Evolutionary conservation across 2,797 vertebrate genomes (phyloP).

Genomic region (Petrocephalus schoutedeni): DNA sequence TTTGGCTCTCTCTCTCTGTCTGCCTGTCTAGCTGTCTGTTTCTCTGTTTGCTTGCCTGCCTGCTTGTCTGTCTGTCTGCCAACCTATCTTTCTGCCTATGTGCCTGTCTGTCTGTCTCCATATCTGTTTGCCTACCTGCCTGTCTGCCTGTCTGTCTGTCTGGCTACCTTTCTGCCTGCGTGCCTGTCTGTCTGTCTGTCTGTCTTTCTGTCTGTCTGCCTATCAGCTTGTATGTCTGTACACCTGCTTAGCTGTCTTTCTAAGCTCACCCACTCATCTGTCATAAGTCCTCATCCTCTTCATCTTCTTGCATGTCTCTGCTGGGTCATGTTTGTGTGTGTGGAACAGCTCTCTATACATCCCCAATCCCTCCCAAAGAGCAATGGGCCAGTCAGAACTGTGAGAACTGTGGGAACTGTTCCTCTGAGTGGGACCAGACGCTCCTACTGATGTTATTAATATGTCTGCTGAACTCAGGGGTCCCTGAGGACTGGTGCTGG

Average conservation of each 20-base stretch:
- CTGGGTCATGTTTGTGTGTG: neutral
- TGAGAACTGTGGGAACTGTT: conserved; percentile 42
- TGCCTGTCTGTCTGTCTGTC: neutral
- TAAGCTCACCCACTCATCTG: neutral
- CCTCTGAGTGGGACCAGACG: neutral
- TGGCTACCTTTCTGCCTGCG: too few relatives aligned
- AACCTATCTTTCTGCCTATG: too few relatives aligned
- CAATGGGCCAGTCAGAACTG: conserved; percentile 23
- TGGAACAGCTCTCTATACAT: neutral
- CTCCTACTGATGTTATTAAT: neutral
- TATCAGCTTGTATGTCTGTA: neutral
- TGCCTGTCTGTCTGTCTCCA: neutral
- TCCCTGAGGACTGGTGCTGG: neutral
- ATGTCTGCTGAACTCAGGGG: neutral
- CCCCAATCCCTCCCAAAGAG: neutral
- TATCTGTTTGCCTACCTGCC: neutral
- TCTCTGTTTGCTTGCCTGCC: too few relatives aligned
- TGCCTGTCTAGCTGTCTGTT: too few relatives aligned
- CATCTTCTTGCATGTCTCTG: neutral
- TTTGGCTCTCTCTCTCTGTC: too few relatives aligned
- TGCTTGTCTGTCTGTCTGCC: too few relatives aligned
- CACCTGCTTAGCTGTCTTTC: neutral
- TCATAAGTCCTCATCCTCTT: neutral
- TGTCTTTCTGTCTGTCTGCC: neutral
- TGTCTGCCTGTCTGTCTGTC: neutral